These are phyloP conservation scores for Urechis unicinctus DNA, from an alignment of 2,888 invertebrate species.

Conservation along the genomic window DNA sequence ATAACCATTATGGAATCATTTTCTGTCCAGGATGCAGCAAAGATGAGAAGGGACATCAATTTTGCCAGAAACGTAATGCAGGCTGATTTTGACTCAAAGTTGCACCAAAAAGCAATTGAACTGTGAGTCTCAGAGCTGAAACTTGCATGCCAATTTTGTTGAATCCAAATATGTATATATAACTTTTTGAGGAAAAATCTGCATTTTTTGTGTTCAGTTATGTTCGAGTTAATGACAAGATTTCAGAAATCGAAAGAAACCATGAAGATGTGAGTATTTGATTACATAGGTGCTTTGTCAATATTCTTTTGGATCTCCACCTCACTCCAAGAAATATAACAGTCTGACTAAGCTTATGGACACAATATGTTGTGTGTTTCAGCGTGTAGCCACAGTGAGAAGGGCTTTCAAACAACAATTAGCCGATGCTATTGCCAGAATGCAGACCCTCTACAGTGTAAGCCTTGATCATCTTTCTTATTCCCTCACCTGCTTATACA, in stretches of 20 bases:
- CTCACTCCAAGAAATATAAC: no score
- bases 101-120: conserved; percentile 40
- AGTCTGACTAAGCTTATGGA: no score
- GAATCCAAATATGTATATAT: background rate
- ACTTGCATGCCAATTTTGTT: conserved; percentile 3
- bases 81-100: conserved; percentile 42
- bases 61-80: conserved; percentile 43
- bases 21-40: conserved; percentile 33
- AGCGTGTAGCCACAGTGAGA: conserved; percentile 40
- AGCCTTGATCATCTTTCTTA: no score
- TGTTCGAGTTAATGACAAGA: conserved; percentile 42
- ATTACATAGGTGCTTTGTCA: background rate
- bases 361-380: conserved; percentile 14
- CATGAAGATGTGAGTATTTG: conserved; percentile 41
- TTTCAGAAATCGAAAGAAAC: conserved; percentile 40
- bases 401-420: conserved; percentile 44
- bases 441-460: conserved; percentile 20
- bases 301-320: background rate
- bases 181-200: no score
- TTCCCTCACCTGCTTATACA: no score
- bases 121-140: no score
- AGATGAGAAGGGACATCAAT: conserved; percentile 39
- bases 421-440: conserved; percentile 40
- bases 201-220: conserved; percentile 30
- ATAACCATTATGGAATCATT: background rate